Evolutionary conservation across 1,140 invertebrate species (phyloP).

Genomic region (Delia radicum): DNA sequence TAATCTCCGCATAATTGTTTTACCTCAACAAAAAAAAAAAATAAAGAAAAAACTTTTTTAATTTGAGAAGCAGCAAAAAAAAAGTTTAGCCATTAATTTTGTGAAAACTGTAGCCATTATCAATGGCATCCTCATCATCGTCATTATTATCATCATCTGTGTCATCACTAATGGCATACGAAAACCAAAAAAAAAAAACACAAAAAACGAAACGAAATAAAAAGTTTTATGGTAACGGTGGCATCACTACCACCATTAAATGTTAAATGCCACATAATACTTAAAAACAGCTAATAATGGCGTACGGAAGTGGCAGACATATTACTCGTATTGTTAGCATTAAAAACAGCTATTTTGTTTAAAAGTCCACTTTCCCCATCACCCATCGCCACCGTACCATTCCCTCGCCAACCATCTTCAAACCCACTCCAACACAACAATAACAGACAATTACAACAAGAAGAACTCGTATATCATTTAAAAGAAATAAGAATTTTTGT

Average conservation of each 20-base stretch:
- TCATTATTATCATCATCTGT: conserved; percentile 18
- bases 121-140: neutral
- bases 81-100: conserved; percentile 16
- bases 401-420: no score
- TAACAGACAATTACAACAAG: no score
- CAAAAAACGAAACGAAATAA: neutral
- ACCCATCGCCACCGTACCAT: no score
- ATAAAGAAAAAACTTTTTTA: neutral
- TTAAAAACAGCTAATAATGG: conserved; percentile 17
- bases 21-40: neutral
- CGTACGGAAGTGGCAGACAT: neutral
- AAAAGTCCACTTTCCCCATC: no score
- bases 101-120: conserved; percentile 3
- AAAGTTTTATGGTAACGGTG: conserved; percentile 1
- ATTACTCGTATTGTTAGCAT: neutral
- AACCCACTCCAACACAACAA: no score
- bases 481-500: no score
- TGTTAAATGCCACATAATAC: neutral
- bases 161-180: conserved; percentile 6
- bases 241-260: conserved; percentile 16
- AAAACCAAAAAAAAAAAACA: neutral
- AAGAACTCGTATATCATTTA: no score
- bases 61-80: neutral
- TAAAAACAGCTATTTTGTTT: neutral
- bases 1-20: conserved; percentile 5